A percentile compares a stretch with the other conserved stretches of the same genome.
Conservation (phyloP, 2,113 vertebrate genomes). For the Gadus macrocephalus region DNA sequence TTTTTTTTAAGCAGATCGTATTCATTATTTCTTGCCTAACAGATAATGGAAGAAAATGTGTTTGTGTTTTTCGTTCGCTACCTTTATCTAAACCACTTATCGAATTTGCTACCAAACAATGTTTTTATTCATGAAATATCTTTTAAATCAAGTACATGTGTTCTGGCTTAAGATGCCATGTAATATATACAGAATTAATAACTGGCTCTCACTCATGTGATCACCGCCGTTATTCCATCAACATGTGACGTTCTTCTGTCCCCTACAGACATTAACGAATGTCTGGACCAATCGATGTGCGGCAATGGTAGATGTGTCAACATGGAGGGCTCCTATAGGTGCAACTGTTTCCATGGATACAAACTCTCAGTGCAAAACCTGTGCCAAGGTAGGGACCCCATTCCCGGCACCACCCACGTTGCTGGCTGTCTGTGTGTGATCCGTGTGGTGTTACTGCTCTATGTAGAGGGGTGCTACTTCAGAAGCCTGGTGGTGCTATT, state of each 20-base stretch:
- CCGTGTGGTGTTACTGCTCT: slow-evolving; percentile 24
- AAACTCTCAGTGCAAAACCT: slow-evolving; percentile 52
- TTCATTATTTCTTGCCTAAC: not conserved
- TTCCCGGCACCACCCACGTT: slow-evolving; percentile 3
- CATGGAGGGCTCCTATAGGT: slow-evolving; percentile 69
- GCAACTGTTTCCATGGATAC: slow-evolving; percentile 72
- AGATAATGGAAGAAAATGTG: slow-evolving; percentile 6
- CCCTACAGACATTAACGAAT: slow-evolving; percentile 71
- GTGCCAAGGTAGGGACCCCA: slow-evolving; percentile 63
- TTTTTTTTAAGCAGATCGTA: no score
- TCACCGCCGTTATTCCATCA: not conserved
- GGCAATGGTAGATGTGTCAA: slow-evolving; percentile 69
- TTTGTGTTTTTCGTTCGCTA: not conserved
- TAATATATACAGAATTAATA: no score
- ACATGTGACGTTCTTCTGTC: slow-evolving; percentile 4
- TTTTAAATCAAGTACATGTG: slow-evolving; percentile 30
- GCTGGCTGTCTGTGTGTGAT: slow-evolving; percentile 1
- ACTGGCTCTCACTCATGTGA: not conserved
- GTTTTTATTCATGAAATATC: not conserved
- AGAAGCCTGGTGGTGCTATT: slow-evolving; percentile 30
- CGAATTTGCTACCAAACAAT: slow-evolving; percentile 50
- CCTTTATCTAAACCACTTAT: slow-evolving; percentile 44
- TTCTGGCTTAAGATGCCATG: slow-evolving; percentile 32
- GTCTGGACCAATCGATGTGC: slow-evolving; percentile 63
- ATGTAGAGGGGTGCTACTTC: slow-evolving; percentile 31